These are phyloP conservation scores for Petrosia ficiformis DNA, from an alignment of 37 sponge, comb jelly and placozoan genomes.

Conservation along the genomic window DNA sequence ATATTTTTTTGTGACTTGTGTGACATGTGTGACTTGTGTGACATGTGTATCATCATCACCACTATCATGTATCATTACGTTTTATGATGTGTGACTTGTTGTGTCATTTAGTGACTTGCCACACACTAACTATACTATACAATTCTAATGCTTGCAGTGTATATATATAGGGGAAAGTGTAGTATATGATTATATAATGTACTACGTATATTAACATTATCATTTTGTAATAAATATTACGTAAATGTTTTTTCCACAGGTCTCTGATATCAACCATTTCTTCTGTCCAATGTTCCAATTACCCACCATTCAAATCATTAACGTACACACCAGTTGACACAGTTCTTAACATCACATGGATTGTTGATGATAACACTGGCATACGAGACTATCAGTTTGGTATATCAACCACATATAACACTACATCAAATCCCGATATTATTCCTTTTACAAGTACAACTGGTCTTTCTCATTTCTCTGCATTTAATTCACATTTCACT, in stretches of 20 bases:
- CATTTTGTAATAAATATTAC: no score
- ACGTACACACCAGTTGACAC: conserved; percentile 20
- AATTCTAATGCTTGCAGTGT: no score
- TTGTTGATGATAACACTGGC: conserved; percentile 48
- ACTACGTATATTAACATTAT: no score
- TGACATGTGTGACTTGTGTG: no score
- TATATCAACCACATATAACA: conserved; percentile 11
- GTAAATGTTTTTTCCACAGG: background rate
- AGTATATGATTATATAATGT: no score
- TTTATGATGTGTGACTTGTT: no score
- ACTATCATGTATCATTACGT: no score
- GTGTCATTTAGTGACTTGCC: no score
- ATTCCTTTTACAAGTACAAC: conserved; percentile 18
- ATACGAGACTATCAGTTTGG: conserved; percentile 58
- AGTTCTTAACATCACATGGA: conserved; percentile 64
- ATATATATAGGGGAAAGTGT: no score
- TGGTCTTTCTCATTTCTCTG: conserved; percentile 33
- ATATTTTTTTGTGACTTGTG: no score
- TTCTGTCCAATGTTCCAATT: conserved; percentile 11
- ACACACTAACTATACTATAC: no score
- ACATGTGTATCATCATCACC: no score
- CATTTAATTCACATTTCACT: background rate
- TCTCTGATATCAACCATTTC: background rate
- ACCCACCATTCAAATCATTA: conserved; percentile 7
- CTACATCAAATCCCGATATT: background rate